A percentile compares a stretch with the other conserved stretches of the same genome.
Evolutionary conservation across 1,140 invertebrate genomes (phyloP).

Genomic region (Platorchestia sp.): DNA sequence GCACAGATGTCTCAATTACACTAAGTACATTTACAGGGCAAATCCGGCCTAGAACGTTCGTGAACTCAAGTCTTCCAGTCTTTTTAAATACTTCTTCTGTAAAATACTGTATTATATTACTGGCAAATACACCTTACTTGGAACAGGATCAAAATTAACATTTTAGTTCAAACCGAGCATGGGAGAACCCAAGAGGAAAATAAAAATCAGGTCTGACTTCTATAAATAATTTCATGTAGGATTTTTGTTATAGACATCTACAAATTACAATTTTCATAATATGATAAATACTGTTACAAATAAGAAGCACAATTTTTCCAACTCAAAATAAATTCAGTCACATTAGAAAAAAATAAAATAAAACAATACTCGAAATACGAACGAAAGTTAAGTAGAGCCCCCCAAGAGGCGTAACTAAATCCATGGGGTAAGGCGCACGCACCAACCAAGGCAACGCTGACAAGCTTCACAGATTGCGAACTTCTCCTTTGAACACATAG

Average conservation of each 20-base stretch:
- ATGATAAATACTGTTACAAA: constrained; percentile 35
- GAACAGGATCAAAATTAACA: not conserved
- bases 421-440: not conserved
- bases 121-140: not conserved
- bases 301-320: constrained; percentile 50
- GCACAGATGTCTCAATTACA: too few relatives aligned
- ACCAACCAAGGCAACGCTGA: not conserved
- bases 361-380: not conserved
- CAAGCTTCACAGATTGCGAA: not conserved
- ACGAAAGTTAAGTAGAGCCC: constrained; percentile 48
- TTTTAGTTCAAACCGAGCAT: not conserved
- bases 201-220: not conserved
- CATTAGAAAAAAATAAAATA: not conserved
- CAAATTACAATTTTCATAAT: constrained; percentile 47
- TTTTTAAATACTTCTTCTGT: too few relatives aligned
- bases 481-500: constrained; percentile 14
- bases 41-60: too few relatives aligned
- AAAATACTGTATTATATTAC: too few relatives aligned
- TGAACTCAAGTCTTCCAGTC: too few relatives aligned
- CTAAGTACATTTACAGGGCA: too few relatives aligned
- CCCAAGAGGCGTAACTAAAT: not conserved
- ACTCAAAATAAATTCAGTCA: constrained; percentile 40
- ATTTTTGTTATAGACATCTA: constrained; percentile 55
- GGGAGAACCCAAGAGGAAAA: not conserved
- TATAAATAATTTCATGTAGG: constrained; percentile 49